Base-by-base conservation (phyloP, 1,140 invertebrate species). In the Caenorhabditis briggsae region DNA sequence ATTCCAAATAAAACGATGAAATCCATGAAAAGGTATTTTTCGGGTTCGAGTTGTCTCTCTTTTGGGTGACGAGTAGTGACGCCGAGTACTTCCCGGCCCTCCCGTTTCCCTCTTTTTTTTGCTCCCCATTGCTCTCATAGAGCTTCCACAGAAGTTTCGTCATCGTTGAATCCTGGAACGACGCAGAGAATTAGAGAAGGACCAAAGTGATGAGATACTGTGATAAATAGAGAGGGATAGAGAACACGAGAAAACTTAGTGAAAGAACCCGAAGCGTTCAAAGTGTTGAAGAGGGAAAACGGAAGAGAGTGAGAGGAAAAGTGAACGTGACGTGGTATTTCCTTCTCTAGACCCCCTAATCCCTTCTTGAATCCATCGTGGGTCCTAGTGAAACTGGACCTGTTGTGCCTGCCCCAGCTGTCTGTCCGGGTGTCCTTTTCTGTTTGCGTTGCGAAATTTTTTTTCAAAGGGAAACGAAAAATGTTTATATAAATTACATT, bases 21-120 rank as follows among this genome's bases (percentile, higher is more conserved):
- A 74, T n/a, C 12, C 6, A 74, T n/a, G 41, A 18, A 43, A 74
- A 48, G 65, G 59, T 64, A 64, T 12, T 7, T 33, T 16, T 64
- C n/a, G 16, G 5, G 14, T 9, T n/a, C 5, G 46, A n/a, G 16
- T 18, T 18, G 56, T 12, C 41, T 23, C 41, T 74, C 65, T 43
- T 65, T 74, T 74, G 65, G 65, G 65, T 48, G 65, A 74, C 65
- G 65, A 74, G 65, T 74, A 74, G 65, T 74, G 65, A 74, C 65
- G 65, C 41, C 65, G 65, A 41, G 23, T 16, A 43, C 33, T 33
- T 33, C 33, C 33, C 41, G 46, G 41, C 65, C 46, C 65, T 74
- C 65, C 23, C 41, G 11, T 74, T 18, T 48, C 41, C 23, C 43
- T 9, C 65, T 48, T 74, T 43, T 74, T 74, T 23, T 48, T 43